Conservation (phyloP, 1,140 invertebrate species). For the Calephelis virginiensis region DNA sequence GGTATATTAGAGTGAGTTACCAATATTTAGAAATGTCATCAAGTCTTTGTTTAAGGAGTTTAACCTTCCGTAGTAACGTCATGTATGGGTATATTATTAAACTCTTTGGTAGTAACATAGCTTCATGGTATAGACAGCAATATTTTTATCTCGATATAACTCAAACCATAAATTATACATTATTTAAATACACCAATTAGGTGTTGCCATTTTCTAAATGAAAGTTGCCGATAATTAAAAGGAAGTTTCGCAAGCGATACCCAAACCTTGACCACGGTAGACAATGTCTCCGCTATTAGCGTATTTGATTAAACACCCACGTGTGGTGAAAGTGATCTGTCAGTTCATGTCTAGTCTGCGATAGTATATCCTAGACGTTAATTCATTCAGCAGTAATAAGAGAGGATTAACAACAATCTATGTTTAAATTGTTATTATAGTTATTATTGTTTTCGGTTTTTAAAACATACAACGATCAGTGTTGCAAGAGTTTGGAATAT, state of each 20-base stretch:
- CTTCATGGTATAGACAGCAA: too few species aligned
- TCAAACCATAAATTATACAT: not conserved
- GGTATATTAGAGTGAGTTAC: too few species aligned
- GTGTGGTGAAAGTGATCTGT: slow-evolving; percentile 24
- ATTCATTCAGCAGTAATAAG: not conserved
- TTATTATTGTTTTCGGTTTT: too few species aligned
- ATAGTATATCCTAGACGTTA: slow-evolving; percentile 11
- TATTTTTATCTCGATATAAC: not conserved
- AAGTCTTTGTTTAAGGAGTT: too few species aligned
- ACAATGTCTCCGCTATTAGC: slow-evolving; percentile 9
- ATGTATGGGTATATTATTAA: too few species aligned
- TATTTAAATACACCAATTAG: not conserved
- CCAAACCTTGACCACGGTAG: slow-evolving; percentile 9
- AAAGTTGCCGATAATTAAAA: slow-evolving; percentile 11
- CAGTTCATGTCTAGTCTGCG: not conserved
- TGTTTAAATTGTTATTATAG: too few species aligned
- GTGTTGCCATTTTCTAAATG: slow-evolving; percentile 7
- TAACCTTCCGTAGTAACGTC: too few species aligned
- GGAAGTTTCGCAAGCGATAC: slow-evolving; percentile 10
- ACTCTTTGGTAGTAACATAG: too few species aligned
- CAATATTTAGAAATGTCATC: too few species aligned
- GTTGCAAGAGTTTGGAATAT: too few species aligned
- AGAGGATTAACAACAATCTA: not conserved
- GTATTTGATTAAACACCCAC: slow-evolving; percentile 25
- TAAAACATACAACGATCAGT: too few species aligned